These are phyloP conservation scores for Eupithecia insigniata DNA, from an alignment of 2,888 invertebrate genomes.

Conservation along the genomic window DNA sequence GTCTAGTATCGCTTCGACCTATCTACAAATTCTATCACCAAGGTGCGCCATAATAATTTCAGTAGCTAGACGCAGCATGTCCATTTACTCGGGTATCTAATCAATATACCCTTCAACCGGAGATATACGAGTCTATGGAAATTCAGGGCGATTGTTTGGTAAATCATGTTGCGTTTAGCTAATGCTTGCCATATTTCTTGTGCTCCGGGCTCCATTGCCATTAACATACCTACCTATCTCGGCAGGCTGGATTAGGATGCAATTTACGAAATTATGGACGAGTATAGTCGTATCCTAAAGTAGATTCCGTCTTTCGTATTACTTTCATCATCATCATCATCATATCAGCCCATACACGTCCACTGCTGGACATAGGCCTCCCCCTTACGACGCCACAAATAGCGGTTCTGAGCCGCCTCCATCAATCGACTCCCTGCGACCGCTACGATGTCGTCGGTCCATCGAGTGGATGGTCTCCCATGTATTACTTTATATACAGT, in stretches of 20 bases:
- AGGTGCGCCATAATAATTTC: background rate
- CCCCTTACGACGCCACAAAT: no score
- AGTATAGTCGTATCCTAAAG: background rate
- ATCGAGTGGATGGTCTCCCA: no score
- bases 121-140: constrained; percentile 20
- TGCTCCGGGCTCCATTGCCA: constrained; percentile 18
- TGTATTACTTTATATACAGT: no score
- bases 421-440: no score
- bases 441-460: no score
- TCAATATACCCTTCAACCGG: constrained; percentile 6
- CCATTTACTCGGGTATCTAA: constrained; percentile 7
- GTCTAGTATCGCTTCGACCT: background rate
- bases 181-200: constrained; percentile 57
- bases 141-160: constrained; percentile 20
- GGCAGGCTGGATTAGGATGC: background rate
- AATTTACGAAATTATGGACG: background rate
- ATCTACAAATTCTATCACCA: background rate
- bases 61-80: background rate
- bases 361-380: no score
- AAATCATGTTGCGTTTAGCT: constrained; percentile 52
- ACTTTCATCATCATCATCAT: no score
- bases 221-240: constrained; percentile 22
- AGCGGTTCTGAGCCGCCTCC: no score
- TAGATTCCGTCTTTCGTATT: background rate
- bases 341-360: no score